Evolutionary conservation across 2,797 vertebrate genomes (phyloP).

Genomic region (Chlorospingus semifuscus): DNA sequence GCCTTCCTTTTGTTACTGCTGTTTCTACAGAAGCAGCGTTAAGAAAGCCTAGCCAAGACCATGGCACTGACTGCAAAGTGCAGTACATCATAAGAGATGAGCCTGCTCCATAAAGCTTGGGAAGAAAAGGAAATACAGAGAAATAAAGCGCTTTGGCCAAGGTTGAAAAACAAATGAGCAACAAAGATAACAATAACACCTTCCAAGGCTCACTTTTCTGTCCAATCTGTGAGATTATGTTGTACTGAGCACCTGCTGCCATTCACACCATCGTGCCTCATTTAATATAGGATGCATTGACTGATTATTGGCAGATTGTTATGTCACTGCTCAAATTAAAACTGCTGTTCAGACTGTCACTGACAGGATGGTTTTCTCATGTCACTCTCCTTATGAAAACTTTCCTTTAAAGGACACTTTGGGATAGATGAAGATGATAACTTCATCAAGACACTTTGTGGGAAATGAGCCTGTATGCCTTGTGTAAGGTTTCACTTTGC

Average conservation of each 20-base stretch:
- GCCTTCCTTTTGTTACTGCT: background rate
- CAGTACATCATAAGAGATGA: rapidly evolving
- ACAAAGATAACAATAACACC: background rate
- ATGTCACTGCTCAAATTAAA: background rate
- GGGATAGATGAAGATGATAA: background rate
- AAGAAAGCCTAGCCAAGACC: background rate
- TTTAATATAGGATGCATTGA: background rate
- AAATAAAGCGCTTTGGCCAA: background rate
- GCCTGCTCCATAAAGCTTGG: background rate
- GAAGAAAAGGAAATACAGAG: background rate
- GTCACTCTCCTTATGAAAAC: background rate
- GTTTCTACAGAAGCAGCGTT: background rate
- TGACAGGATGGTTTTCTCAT: background rate
- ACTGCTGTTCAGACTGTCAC: background rate
- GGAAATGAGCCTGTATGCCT: background rate
- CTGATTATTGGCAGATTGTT: background rate
- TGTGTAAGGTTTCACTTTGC: background rate
- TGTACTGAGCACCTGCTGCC: background rate
- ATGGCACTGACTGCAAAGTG: background rate
- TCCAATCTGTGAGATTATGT: background rate
- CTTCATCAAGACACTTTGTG: background rate
- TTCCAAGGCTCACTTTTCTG: background rate
- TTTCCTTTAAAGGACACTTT: background rate
- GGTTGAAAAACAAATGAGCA: background rate
- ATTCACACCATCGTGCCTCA: background rate